Evolutionary conservation across 2,888 invertebrate genomes (phyloP).

Genomic region (Limnephilus marmoratus): DNA sequence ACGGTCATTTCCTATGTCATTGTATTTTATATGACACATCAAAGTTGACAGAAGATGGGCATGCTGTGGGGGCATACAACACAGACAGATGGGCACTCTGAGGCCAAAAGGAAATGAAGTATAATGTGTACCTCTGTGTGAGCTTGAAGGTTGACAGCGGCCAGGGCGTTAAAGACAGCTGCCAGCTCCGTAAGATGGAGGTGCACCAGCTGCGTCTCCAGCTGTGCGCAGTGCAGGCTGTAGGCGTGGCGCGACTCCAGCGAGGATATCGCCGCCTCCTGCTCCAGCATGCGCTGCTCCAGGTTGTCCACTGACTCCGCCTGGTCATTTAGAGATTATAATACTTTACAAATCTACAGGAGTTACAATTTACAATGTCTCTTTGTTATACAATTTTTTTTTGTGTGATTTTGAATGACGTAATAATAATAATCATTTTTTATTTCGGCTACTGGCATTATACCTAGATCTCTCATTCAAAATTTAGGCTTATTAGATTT

Average conservation of each 20-base stretch:
- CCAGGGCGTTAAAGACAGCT: constrained; percentile 77
- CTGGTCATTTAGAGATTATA: constrained; percentile 68
- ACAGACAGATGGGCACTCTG: neutral
- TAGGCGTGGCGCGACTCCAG: constrained; percentile 80
- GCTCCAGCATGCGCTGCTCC: constrained; percentile 80
- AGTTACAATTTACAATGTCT: neutral
- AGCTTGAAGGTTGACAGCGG: constrained; percentile 73
- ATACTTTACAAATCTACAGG: neutral
- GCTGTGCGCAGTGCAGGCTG: constrained; percentile 79
- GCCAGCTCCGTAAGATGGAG: constrained; percentile 79
- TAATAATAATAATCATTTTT: no score
- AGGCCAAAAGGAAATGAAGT: neutral
- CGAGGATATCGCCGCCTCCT: constrained; percentile 80
- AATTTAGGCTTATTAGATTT: no score
- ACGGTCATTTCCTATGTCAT: neutral
- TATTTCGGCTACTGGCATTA: no score
- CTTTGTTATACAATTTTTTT: neutral
- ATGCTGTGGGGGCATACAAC: neutral
- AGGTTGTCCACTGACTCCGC: constrained; percentile 79
- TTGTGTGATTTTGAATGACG: neutral
- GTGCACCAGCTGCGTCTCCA: constrained; percentile 80
- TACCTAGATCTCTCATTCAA: no score
- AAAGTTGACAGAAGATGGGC: neutral
- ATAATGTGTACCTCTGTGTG: constrained; percentile 74
- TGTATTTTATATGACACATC: neutral